Evolutionary conservation across 2,113 vertebrate species (phyloP), one percentile per base, ranked within the genome.

Genomic region (Thalassarche chlororhynchos): DNA sequence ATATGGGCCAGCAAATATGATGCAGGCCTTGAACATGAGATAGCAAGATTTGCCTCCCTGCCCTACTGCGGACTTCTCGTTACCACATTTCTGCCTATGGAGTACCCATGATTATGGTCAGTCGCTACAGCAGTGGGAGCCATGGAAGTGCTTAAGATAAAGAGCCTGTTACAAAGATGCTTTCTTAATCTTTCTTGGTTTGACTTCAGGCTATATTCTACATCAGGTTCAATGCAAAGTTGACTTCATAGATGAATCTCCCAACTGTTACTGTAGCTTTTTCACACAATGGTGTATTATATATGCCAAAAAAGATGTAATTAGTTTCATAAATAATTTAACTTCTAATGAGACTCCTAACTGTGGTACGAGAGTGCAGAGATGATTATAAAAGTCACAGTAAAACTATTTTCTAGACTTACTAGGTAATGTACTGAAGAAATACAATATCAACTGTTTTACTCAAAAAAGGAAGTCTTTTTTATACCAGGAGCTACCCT

Each of bases 61-160:
- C 16, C 44, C 70, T 21, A 14, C 86, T 66, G 42, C 3, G 17
- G 46, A 12, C 44, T 72, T 55, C 12, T 62, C 4, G 6, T 32
- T 10, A 7, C 15, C 46, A n/a, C 31, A 9, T 10, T 77, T 54
- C 58, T 52, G 17, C 34, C 83, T 10, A 2, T 8, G 51, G 18
- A 8, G 57, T 8, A 7, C 2, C 42, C 1, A 0, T 5, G 34
- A 5, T 1, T 26, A 13, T 15, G 28, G 20, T 26, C 83, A 66
- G 38, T 17, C 3, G 1, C 46, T 38, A 18, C 12, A 44, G 79
- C 57, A 20, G 5, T 8, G 55, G 76, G 51, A 89, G 64, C 42
- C 20, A 1, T 1, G 14, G 10, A 51, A 24, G 42, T 3, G 42
- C 51, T 78, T 28, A 28, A 80, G 75, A 60, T 38, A 6, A 68